These are phyloP conservation scores for Pseudochirops corinnae DNA, from an alignment of 2,797 vertebrate species.

Conservation along the genomic window DNA sequence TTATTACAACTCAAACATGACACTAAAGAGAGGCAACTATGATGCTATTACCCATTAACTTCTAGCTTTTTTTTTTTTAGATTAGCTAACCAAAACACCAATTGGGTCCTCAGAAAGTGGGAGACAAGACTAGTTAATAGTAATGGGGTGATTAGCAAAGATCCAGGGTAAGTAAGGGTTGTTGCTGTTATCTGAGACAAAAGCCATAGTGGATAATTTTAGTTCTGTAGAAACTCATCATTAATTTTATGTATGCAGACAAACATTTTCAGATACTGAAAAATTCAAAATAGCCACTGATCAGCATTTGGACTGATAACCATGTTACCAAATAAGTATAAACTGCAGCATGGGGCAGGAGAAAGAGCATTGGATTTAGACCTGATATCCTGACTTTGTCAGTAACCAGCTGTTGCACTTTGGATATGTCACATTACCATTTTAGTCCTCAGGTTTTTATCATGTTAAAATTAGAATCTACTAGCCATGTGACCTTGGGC, in stretches of 20 bases:
- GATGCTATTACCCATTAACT: no score
- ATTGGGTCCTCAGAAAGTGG: no score
- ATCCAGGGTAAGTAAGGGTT: no score
- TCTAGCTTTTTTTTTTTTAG: no score
- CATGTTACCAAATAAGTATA: neutral
- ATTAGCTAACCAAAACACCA: no score
- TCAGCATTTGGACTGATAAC: neutral
- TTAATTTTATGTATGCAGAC: no score
- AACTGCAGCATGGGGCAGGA: neutral
- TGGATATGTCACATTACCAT: neutral
- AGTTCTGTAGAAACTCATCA: neutral
- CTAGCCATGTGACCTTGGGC: no score
- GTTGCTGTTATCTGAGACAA: neutral
- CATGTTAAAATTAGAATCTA: no score
- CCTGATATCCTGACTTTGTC: neutral
- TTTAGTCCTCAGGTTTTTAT: neutral
- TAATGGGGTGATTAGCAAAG: no score
- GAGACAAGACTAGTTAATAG: no score
- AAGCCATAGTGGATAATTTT: neutral
- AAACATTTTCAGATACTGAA: neutral
- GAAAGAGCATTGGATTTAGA: neutral
- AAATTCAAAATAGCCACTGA: neutral
- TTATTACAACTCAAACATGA: no score
- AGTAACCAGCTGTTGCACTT: neutral
- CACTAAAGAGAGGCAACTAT: no score